Base-by-base conservation (phyloP, 2,797 vertebrate species). In the Cryptoprocta ferox region DNA sequence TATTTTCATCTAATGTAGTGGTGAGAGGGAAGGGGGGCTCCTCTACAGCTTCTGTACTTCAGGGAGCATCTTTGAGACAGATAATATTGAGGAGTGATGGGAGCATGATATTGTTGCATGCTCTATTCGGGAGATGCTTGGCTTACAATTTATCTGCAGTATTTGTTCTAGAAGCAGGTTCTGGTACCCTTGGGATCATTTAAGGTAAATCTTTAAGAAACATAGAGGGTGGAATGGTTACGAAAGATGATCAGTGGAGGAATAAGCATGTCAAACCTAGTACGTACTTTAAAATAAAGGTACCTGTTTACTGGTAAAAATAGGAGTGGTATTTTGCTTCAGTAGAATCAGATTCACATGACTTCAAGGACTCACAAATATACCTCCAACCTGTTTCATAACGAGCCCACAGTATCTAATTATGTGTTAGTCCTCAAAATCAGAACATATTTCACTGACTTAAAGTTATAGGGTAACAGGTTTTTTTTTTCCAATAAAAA, bases 401-500 rank as follows among this genome's bases (percentile, higher is more conserved):
- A 65, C 21, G 56, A 59, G 19, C 32, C 21, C 37, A 21, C 42
- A 65, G 21, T 50, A 26, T 92, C 92, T 48, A 78, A 19, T 95
- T 65, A 50, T 63, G 26, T 61, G 45, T 63, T 84, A 91, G 30
- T 89, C 91, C 37, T 95, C 21, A 65, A 30, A 13, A 73, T 88
- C 26, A 78, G 63, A 79, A 63, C 12, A 59, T 66, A 65, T 30
- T 76, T 78, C 50, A 91, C n/a, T 61, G 82, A 89, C 53, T 83
- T 78, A 65, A 87, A 87, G 45, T 83, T 95, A 32, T 5, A 76
- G 19, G 10, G 4, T 95, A 32, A 39, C 26, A 85, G 28, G 19
- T 3, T 48, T 61, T 88, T 71, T 82, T 95, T 88, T 63, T 19
- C 16, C n/a, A 70, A 13, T 61, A 87, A 92, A 94, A 94, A 94